Percentiles rank a stretch among this genome's conserved stretches.
Evolutionary conservation across 2,888 invertebrate species (phyloP).

Genomic region (Hyposoter didymator): DNA sequence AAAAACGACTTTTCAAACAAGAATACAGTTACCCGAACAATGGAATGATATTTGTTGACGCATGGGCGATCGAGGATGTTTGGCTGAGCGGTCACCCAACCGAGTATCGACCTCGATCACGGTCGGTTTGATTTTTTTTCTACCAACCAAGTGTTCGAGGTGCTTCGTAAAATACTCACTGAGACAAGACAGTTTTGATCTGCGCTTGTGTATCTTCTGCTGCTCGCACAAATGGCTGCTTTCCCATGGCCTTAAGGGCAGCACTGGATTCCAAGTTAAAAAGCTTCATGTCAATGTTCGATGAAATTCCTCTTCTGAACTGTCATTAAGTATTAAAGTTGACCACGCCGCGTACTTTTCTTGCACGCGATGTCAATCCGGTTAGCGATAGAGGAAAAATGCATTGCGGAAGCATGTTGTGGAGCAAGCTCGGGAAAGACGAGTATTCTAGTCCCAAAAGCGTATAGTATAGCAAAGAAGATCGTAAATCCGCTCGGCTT

Average conservation of each 20-base stretch:
- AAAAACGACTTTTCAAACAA: neutral
- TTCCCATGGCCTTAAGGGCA: neutral
- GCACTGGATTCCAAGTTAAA: neutral
- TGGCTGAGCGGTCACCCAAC: neutral
- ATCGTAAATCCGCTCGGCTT: conserved; percentile 18
- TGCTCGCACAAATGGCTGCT: no score
- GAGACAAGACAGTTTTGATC: no score
- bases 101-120: neutral
- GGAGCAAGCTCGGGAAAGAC: neutral
- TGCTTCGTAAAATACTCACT: neutral
- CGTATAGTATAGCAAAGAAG: neutral
- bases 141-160: neutral
- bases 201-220: no score
- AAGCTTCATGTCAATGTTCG: neutral
- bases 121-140: neutral
- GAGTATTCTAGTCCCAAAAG: neutral
- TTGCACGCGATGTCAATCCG: neutral
- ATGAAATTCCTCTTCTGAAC: neutral
- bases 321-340: neutral
- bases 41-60: neutral
- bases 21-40: neutral
- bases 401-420: neutral
- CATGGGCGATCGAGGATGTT: neutral
- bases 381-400: neutral
- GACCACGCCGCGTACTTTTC: neutral